phyloP scores from a whole-genome alignment of 1,140 invertebrate species.

The Telenomus remus region DNA sequence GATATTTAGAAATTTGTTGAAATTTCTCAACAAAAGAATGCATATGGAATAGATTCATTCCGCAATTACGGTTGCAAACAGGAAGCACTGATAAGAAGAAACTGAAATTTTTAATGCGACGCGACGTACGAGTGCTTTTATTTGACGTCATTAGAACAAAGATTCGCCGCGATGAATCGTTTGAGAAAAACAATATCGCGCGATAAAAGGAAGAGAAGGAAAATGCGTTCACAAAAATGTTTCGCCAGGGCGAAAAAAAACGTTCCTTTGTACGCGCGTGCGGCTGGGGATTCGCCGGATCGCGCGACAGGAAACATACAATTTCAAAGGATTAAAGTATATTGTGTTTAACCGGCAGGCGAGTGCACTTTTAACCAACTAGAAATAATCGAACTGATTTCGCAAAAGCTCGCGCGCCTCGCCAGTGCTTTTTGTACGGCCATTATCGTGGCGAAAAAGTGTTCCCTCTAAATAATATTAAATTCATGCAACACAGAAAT shows the following conservation, averaged over 20 bases:
- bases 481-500: conserved; percentile 35
- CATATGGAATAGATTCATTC: background rate
- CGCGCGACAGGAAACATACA: conserved; percentile 42
- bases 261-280: conserved; percentile 26
- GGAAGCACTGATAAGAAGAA: background rate
- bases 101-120: conserved; percentile 19
- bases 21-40: background rate
- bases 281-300: conserved; percentile 15
- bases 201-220: conserved; percentile 21
- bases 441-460: too few species aligned
- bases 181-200: conserved; percentile 34
- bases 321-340: conserved; percentile 58
- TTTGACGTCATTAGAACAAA: conserved; percentile 28
- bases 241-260: conserved; percentile 40
- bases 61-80: too few species aligned
- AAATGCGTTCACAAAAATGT: too few species aligned
- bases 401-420: conserved; percentile 29
- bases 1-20: too few species aligned
- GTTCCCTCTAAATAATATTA: conserved; percentile 47
- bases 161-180: conserved; percentile 26
- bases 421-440: conserved; percentile 29
- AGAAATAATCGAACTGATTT: conserved; percentile 57
- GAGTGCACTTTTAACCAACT: conserved; percentile 43
- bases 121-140: conserved; percentile 11
- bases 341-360: conserved; percentile 51